Conservation (phyloP, 2,888 invertebrate genomes). For the Megalurothrips usitatus region DNA sequence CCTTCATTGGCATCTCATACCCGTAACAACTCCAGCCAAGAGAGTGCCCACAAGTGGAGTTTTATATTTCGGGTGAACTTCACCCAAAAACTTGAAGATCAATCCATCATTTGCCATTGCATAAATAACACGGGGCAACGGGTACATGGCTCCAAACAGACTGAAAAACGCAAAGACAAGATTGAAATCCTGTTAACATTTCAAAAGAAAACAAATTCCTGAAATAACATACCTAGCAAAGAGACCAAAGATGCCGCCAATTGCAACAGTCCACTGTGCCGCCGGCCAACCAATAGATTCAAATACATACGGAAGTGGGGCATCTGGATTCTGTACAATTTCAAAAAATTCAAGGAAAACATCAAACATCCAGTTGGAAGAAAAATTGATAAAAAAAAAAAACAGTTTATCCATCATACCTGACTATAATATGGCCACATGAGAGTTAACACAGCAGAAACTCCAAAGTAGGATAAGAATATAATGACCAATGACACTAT, state of each 20-base stretch:
- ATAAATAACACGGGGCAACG: constrained; percentile 77
- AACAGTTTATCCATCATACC: constrained; percentile 46
- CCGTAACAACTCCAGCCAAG: constrained; percentile 64
- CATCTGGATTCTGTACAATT: constrained; percentile 45
- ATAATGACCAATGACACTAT: constrained; percentile 76
- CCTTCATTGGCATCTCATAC: constrained; percentile 44
- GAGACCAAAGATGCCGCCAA: constrained; percentile 55
- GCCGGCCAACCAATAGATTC: constrained; percentile 47
- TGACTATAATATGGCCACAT: constrained; percentile 77
- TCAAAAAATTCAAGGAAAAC: constrained; percentile 31
- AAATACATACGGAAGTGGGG: constrained; percentile 53
- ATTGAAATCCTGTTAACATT: constrained; percentile 37
- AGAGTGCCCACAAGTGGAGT: constrained; percentile 72
- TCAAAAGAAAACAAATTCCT: constrained; percentile 21
- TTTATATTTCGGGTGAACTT: constrained; percentile 63
- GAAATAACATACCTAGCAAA: constrained; percentile 47
- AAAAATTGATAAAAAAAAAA: constrained; percentile 17
- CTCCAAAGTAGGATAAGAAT: constrained; percentile 84
- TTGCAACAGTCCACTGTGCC: constrained; percentile 53
- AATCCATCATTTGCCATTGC: constrained; percentile 84
- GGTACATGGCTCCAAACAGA: constrained; percentile 74
- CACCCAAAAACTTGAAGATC: constrained; percentile 65
- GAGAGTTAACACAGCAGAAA: constrained; percentile 82
- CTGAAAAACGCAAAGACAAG: constrained; percentile 47
- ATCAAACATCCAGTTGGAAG: background rate